Base-by-base conservation (phyloP, 1,140 invertebrate species). In the Drosophila punjabiensis region DNA sequence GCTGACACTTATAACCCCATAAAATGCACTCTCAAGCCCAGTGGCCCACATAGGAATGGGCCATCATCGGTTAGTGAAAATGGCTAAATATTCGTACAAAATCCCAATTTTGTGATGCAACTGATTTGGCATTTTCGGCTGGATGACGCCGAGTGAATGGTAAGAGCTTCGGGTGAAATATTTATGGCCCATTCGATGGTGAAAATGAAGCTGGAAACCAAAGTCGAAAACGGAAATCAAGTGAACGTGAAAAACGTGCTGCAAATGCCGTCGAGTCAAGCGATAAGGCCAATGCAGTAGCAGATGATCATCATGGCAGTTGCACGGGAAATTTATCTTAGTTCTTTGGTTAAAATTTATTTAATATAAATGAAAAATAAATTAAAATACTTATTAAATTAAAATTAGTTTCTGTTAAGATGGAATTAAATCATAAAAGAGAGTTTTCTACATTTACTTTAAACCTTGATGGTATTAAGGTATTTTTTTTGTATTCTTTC, bases 231-330 rank as follows among this genome's bases (percentile, higher is more conserved):
- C 84, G 85, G 84, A 88, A 87, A 81, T 63, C 84, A 84, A 89
- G 77, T 79, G 85, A 87, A 88, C 83, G 83, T 78, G 84, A 78
- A 88, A 88, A 87, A 83, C 84, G 77, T 83, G 83, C 83, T 59
- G 32, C 56, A 64, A 59, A 66, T 60, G 35, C 55, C 50, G 24
- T 11, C 28, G 33, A 70, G 50, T 30, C 66, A 66, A 50, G 60
- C 66, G 79, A 78, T 75, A 62, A 70, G 56, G 69, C 78, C 69
- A 74, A 52, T 50, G 74, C 43, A 53, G 50, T 16, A 48, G 59
- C 39, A 60, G 64, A 73, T 35, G 61, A 61, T 45, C 63, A 41
- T 56, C 47, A 53, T 61, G 33, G 24, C 30, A 64, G 9, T 3
- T 67, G 59, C 64, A 67, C 33, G 8, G 11, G 5, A 28, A 33